Conservation (phyloP, 2,113 vertebrate genomes). For the Chloebia gouldiae region DNA sequence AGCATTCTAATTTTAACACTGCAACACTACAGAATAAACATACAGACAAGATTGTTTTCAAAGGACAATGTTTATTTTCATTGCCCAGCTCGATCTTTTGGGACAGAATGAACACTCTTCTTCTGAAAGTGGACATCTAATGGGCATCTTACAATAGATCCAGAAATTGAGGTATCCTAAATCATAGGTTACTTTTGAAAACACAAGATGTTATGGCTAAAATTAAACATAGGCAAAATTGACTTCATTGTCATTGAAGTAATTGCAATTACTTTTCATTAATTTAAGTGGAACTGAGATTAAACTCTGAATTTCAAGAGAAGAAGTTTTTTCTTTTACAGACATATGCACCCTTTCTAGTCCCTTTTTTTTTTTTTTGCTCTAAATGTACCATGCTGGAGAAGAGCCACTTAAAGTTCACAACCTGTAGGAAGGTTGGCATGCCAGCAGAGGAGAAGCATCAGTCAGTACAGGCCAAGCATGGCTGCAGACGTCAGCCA, state of each 20-base stretch:
- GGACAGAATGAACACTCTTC: not conserved
- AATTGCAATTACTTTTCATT: not conserved
- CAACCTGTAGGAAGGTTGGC: not conserved
- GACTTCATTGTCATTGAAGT: not conserved
- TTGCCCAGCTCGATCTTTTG: not conserved
- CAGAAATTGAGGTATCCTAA: not conserved
- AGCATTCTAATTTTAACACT: constrained; percentile 46
- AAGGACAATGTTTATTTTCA: not conserved
- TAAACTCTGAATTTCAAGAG: not conserved
- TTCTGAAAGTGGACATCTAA: not conserved
- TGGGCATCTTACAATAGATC: not conserved
- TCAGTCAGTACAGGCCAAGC: not conserved
- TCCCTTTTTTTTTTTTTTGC: not conserved
- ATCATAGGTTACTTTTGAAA: not conserved
- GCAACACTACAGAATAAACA: not conserved
- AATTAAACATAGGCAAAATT: not conserved
- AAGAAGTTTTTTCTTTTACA: not conserved
- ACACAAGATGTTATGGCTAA: not conserved
- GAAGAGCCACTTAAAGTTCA: not conserved
- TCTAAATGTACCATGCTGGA: not conserved
- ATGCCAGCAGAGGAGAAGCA: not conserved
- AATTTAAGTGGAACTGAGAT: not conserved
- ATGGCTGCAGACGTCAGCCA: rapidly evolving
- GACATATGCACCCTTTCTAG: not conserved
- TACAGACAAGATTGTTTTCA: not conserved